phyloP scores from a whole-genome alignment of 2,888 invertebrate species.

The Pyrocoelia pectoralis region DNA sequence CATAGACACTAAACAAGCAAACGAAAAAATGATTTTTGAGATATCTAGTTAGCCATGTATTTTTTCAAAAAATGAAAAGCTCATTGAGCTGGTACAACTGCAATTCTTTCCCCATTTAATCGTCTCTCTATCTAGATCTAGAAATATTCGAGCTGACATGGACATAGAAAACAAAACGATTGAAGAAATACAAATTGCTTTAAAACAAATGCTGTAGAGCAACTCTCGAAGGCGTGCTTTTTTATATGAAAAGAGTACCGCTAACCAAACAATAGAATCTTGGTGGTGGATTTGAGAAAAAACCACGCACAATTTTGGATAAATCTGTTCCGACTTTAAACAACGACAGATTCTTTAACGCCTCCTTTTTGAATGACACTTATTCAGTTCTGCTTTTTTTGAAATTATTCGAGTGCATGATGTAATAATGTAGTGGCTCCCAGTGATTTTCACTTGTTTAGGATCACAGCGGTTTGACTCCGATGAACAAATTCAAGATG shows the following conservation, averaged over 20 bases:
- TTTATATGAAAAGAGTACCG: conserved; percentile 31
- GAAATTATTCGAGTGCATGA: background rate
- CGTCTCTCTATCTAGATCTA: background rate
- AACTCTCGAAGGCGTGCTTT: conserved; percentile 10
- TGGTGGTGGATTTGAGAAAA: conserved; percentile 32
- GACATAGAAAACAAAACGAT: too few relatives aligned
- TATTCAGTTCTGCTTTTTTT: background rate
- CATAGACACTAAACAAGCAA: too few relatives aligned
- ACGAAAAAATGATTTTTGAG: too few relatives aligned
- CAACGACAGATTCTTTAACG: conserved; percentile 17
- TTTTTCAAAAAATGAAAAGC: too few relatives aligned
- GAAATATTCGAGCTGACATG: conserved; percentile 15
- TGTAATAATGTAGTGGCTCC: background rate
- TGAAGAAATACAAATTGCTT: conserved; percentile 30
- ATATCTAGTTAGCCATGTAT: too few relatives aligned
- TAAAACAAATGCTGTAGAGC: background rate
- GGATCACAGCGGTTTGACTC: too few relatives aligned
- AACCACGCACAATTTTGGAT: conserved; percentile 27
- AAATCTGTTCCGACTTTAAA: conserved; percentile 19
- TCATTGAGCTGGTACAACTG: too few relatives aligned
- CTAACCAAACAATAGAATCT: conserved; percentile 33
- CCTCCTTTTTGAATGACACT: conserved; percentile 5
- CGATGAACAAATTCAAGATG: too few relatives aligned
- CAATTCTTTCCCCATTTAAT: too few relatives aligned
- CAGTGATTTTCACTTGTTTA: background rate